Base-by-base conservation (phyloP, 2,888 invertebrate genomes). In the Seladonia tumulorum region DNA sequence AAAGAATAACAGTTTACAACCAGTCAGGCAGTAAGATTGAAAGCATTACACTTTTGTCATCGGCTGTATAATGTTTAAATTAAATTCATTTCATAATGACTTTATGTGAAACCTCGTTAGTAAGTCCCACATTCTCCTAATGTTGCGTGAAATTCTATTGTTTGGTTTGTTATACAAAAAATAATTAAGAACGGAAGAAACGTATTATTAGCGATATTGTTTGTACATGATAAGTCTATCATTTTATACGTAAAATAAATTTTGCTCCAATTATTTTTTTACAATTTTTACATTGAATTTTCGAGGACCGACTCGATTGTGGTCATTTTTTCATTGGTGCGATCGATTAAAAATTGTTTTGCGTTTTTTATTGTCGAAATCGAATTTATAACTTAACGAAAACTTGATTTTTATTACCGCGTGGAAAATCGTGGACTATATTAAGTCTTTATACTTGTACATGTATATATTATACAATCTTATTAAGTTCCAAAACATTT, bases 1-100 rank as follows among this genome's bases (percentile, higher is more conserved):
- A 94, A 94, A 93, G 93, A 92, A 93, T 92, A 85, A 93, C 89
- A 92, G 92, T 93, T 94, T 93, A 91, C 91, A 90, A 94, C 90
- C 92, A 93, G 90, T 92, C 92, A 92, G 93, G 90, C 92, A 93
- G 92, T 92, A 93, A 92, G 90, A 92, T 91, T 91, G 92, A 89
- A 92, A 93, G 90, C 92, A 93, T 92, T 93, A 92, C 90, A 91
- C 91, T 93, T 93, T 94, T 94, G 93, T 94, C 94, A 93, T 93
- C 93, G 92, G 93, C 94, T 94, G 94, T 94, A 94, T 92, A 91
- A 93, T 93, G 91, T 93, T 94, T 92, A 93, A 93, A 94, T 94
- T 94, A 94, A 94, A 94, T 93, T 92, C 93, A 94, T 94, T 94
- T 94, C 93, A 92, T 94, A 94, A 94, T 93, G 91, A 94, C 89